Evolutionary conservation across 2,797 vertebrate species (phyloP), one percentile per base, ranked within the genome.

Genomic region (Todus mexicanus): DNA sequence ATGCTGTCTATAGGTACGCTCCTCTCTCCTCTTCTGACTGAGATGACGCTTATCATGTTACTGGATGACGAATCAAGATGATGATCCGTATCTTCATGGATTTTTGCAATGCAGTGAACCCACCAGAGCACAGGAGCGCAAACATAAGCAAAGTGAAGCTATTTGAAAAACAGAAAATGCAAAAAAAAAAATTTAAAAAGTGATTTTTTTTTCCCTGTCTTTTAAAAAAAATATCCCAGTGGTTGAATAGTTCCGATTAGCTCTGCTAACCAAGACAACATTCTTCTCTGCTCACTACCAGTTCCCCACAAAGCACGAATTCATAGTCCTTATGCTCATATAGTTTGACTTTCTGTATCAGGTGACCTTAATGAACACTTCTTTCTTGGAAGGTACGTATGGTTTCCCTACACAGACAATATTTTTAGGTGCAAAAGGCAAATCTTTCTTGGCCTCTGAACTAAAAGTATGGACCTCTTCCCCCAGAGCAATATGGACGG

Each of bases 121-220:
- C 9, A 73, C 9, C 17, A 37, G 29, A 68, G 17, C 35, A 77
- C 10, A 20, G 56, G 27, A 80, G 22, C 23, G 16, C 33, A 51
- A 60, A 50, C 20, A 11, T 47, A 50, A 54, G 23, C 37, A 33
- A 83, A 79, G 16, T 40, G 43, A 80, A 66, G 7, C 20, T 63
- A 35, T 69, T 50, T 59, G 12, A 43, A 59, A 87, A 71, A 31
- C 2, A 31, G 18, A 42, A 42, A 42, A 42, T 12, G 65, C n/a
- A 17, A 2, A 6, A 3, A 4, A 27, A 18, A 3, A 18, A 12
- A 12, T 4, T 3, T 5, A 2, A n/a, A n/a, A n/a, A n/a, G n/a
- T 5, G 0, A 3, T 18, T 59, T 84, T 42, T 7, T 8, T 1
- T 16, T 15, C 15, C 15, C 48, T 6, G 7, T 9, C 15, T 50